Base-by-base conservation (phyloP, 1,140 invertebrate genomes). In the Drosophila seguyi region DNA sequence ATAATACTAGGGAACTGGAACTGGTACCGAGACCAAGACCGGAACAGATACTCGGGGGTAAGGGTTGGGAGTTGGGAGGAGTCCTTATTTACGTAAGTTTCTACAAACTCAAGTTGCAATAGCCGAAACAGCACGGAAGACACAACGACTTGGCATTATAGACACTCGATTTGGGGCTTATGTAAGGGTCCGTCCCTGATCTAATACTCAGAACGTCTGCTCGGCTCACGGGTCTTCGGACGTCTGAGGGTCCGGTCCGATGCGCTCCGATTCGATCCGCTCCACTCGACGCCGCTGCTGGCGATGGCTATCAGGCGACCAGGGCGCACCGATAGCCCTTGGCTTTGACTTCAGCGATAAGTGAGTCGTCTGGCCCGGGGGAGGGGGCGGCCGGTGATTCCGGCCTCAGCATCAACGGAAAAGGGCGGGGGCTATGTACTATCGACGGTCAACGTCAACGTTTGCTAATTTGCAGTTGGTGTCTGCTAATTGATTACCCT, bases 401-500 rank as follows among this genome's bases (percentile, higher is more conserved):
- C 27, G 38, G 50, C 31, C 29, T n/a, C 31, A 18, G 58, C 38
- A 53, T 63, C 47, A 39, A 8, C 4, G 36, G 8, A 22, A 16
- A 42, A 53, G 69, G 41, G 38, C 27, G 16, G 13, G 27, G 50
- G 47, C 36, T 18, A 58, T 18, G 16, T 27, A 27, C 48, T 53
- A 55, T 72, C 66, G 74, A 67, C 47, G 29, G 62, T 67, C 61
- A 66, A 47, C 63, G 50, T 79, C 63, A 84, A 61, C 45, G 42
- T 67, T 84, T 62, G 77, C 85, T 90, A 88, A 87, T 87, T 88
- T 90, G 65, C 72, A 83, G 61, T 71, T 71, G 31, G 22, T 73
- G 57, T 74, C 79, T 74, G 82, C 85, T 90, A 88, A 88, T 88
- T 88, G 85, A 84, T 90, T 90, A 75, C 66, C 53, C 65, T 69